These are phyloP conservation scores for Poeciliopsis presidionis DNA, from an alignment of 2,797 vertebrate species.

Conservation along the genomic window DNA sequence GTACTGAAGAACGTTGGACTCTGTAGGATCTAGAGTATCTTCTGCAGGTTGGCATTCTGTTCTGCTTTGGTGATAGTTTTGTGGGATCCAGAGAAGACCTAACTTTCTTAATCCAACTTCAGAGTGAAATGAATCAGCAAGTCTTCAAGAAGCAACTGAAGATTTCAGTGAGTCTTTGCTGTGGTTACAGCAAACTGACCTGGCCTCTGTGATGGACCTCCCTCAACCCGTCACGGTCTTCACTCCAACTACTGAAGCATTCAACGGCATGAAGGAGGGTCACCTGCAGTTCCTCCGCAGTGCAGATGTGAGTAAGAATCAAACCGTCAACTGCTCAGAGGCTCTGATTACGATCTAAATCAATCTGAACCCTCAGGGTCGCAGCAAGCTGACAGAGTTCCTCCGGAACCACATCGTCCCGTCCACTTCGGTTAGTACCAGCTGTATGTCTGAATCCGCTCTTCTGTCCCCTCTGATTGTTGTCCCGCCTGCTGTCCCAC, in stretches of 20 bases:
- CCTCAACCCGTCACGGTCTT: conserved; percentile 86
- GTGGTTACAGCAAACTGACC: conserved; percentile 76
- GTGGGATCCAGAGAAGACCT: background rate
- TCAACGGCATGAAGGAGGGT: conserved; percentile 78
- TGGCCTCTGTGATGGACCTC: conserved; percentile 78
- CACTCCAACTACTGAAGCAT: conserved; percentile 83
- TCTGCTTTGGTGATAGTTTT: background rate
- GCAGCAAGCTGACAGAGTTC: conserved; percentile 87
- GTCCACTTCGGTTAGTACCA: conserved; percentile 75
- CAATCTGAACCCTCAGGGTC: conserved; percentile 79
- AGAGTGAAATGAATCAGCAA: background rate
- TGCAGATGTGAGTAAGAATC: conserved; percentile 77
- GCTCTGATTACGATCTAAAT: background rate
- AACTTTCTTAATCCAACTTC: background rate
- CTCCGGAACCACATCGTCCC: conserved; percentile 87
- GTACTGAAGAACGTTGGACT: background rate
- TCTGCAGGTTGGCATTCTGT: background rate
- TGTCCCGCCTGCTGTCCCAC: conserved; percentile 9
- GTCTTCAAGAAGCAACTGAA: background rate
- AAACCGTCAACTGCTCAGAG: background rate
- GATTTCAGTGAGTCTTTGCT: background rate
- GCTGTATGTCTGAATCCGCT: background rate
- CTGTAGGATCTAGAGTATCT: background rate
- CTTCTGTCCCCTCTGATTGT: background rate
- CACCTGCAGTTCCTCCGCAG: conserved; percentile 84